A percentile compares a stretch with the other conserved stretches of the same genome.
phyloP scores from a whole-genome alignment of 2,797 vertebrate genomes.

The Bufotes viridis region DNA sequence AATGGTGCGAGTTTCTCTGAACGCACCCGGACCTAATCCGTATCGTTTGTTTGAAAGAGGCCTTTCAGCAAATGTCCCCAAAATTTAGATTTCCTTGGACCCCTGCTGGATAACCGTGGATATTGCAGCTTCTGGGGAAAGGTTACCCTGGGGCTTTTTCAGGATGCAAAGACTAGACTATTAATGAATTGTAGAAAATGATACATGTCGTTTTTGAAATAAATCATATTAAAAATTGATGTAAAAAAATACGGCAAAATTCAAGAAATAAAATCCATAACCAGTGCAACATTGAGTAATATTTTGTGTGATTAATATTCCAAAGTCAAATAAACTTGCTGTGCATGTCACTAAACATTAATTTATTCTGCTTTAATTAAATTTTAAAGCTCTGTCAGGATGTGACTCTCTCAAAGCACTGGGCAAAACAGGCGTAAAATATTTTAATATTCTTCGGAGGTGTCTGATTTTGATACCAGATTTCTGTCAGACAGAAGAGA shows the following conservation, averaged over 20 bases:
- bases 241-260: background rate
- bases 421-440: conserved; percentile 9
- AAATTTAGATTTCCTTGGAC: background rate
- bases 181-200: background rate
- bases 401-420: conserved; percentile 11
- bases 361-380: conserved; percentile 33
- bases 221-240: background rate
- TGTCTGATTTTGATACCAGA: conserved; percentile 4
- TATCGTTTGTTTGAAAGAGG: too few relatives aligned
- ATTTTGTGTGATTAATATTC: conserved; percentile 11
- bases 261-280: background rate
- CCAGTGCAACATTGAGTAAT: background rate
- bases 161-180: conserved; percentile 1
- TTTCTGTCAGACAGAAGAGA: conserved; percentile 22
- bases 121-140: background rate
- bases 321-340: conserved; percentile 9
- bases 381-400: conserved; percentile 23
- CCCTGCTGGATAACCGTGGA: background rate
- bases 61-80: background rate
- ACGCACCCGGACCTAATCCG: too few relatives aligned
- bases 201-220: background rate
- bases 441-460: conserved; percentile 36
- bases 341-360: background rate
- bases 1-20: too few relatives aligned
- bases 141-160: background rate